Percentiles rank a stretch among this genome's conserved stretches.
Conservation (phyloP, 2,797 vertebrate genomes). For the Hippopotamyrus pictus region DNA sequence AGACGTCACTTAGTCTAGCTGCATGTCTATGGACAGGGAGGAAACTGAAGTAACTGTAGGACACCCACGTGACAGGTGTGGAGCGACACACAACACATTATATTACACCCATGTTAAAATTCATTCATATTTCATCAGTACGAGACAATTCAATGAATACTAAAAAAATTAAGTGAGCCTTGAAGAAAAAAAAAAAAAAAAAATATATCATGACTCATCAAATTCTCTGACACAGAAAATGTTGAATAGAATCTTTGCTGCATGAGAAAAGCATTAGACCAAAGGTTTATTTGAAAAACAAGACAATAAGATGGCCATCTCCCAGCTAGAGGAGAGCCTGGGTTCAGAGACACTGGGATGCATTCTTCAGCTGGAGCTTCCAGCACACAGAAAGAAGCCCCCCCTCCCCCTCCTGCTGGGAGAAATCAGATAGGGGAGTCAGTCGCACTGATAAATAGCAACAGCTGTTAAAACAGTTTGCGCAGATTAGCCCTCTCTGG, state of each 20-base stretch:
- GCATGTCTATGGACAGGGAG: neutral
- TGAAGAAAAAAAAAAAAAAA: neutral
- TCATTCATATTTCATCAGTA: neutral
- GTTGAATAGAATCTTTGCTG: neutral
- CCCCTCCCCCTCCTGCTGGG: constrained; percentile 49
- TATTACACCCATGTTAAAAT: neutral
- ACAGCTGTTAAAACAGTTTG: constrained; percentile 76
- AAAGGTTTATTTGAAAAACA: neutral
- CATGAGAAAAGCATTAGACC: neutral
- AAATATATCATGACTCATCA: neutral
- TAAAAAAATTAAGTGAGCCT: neutral
- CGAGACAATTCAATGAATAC: neutral
- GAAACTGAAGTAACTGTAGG: neutral
- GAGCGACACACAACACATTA: neutral
- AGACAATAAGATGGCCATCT: neutral
- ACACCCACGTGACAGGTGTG: neutral
- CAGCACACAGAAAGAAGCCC: constrained; percentile 54
- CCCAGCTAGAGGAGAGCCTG: neutral
- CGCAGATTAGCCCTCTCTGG: neutral
- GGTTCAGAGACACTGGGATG: constrained; percentile 28
- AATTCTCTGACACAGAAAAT: neutral
- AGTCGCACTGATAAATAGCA: constrained; percentile 51
- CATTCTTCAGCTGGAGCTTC: constrained; percentile 42
- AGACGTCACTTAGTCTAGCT: neutral
- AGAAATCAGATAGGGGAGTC: constrained; percentile 60